Percentiles rank a stretch among this genome's conserved stretches.
These are phyloP conservation scores for Pristionchus arcanus DNA, from an alignment of 2,888 invertebrate species.

Conservation along the genomic window DNA sequence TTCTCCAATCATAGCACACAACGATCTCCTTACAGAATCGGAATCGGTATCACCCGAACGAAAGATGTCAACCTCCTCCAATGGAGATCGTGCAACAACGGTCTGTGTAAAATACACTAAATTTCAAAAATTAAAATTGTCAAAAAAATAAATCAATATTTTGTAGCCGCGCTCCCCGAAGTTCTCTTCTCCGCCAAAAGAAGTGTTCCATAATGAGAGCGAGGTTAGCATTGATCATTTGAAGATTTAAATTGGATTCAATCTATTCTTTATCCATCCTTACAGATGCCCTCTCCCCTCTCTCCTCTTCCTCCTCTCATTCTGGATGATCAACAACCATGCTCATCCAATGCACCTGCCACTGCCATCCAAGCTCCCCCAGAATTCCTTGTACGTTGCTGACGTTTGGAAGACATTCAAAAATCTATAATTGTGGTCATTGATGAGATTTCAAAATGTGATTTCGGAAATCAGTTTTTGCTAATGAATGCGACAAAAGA, in stretches of 20 bases:
- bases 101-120: background rate
- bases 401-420: too few relatives aligned
- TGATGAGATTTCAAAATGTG: too few relatives aligned
- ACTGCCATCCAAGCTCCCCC: background rate
- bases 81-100: background rate
- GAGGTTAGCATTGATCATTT: background rate
- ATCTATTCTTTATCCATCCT: background rate
- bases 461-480: too few relatives aligned
- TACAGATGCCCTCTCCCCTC: background rate
- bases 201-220: background rate
- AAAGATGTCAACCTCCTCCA: constrained; percentile 29
- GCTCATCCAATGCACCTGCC: constrained; percentile 34
- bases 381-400: background rate
- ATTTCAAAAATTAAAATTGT: background rate
- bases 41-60: constrained; percentile 29
- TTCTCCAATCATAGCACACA: background rate
- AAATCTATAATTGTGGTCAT: too few relatives aligned
- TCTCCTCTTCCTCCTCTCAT: constrained; percentile 28
- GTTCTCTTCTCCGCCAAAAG: background rate
- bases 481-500: too few relatives aligned
- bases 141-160: background rate
- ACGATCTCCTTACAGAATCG: background rate
- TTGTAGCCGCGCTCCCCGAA: constrained; percentile 10
- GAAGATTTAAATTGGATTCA: background rate
- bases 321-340: constrained; percentile 14